Conservation (phyloP, 2,888 invertebrate species). For the Dasysyrphus albostriatus region DNA sequence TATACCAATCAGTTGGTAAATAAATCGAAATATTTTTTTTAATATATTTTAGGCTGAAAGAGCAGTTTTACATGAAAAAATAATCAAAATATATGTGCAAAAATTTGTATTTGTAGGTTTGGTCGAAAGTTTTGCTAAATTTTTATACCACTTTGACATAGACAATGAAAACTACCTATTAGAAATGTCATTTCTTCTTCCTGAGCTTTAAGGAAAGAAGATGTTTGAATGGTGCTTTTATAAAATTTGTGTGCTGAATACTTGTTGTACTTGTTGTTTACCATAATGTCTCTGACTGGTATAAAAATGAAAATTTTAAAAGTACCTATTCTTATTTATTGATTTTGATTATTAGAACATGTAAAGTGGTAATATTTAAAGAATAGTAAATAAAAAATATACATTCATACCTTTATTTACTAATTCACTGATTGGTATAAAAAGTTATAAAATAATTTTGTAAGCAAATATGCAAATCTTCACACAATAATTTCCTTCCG, state of each 20-base stretch:
- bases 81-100: background rate
- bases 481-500: background rate
- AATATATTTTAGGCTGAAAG: background rate
- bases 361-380: too few species aligned
- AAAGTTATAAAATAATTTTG: background rate
- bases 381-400: background rate
- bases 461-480: background rate
- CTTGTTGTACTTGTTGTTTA: background rate
- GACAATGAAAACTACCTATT: too few species aligned
- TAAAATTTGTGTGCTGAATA: too few species aligned
- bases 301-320: background rate
- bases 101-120: too few species aligned
- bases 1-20: background rate
- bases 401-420: background rate
- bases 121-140: too few species aligned
- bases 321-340: too few species aligned
- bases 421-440: background rate
- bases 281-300: background rate
- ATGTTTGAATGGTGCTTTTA: too few species aligned
- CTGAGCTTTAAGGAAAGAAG: too few species aligned
- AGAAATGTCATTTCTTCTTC: too few species aligned
- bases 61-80: background rate
- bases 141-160: too few species aligned
- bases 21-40: background rate
- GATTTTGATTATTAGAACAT: too few species aligned